Conservation (phyloP, 2,113 vertebrate genomes). For the Tautogolabrus adspersus region DNA sequence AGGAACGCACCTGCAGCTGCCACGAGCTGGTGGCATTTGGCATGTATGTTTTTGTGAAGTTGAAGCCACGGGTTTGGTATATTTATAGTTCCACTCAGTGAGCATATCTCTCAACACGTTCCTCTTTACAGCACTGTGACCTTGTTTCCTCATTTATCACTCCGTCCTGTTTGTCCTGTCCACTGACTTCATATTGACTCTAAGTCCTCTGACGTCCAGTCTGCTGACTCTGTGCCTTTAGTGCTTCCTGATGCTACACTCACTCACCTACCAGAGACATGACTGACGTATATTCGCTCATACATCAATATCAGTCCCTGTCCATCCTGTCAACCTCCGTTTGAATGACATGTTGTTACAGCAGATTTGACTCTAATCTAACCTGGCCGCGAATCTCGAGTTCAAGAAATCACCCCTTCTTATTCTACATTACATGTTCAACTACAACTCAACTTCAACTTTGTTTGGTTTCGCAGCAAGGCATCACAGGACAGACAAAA, state of each 20-base stretch:
- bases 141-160: constrained; percentile 64
- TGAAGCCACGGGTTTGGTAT: constrained; percentile 33
- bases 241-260: background rate
- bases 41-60: constrained; percentile 34
- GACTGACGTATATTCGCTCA: background rate
- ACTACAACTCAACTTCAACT: too few relatives aligned
- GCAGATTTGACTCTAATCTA: background rate
- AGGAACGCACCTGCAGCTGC: constrained; percentile 53
- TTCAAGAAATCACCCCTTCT: too few relatives aligned
- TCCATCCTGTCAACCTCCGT: background rate
- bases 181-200: constrained; percentile 8
- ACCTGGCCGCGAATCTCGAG: too few relatives aligned
- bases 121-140: constrained; percentile 57
- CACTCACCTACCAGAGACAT: background rate
- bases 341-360: background rate
- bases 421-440: too few relatives aligned
- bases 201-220: background rate
- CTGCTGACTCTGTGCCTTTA: background rate
- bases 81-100: constrained; percentile 67
- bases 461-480: too few relatives aligned
- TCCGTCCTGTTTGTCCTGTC: constrained; percentile 22
- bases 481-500: too few relatives aligned
- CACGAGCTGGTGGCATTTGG: constrained; percentile 26
- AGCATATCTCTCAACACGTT: constrained; percentile 63
- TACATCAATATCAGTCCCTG: background rate